phyloP scores from a whole-genome alignment of 2,113 vertebrate species.

The Mastomys coucha region DNA sequence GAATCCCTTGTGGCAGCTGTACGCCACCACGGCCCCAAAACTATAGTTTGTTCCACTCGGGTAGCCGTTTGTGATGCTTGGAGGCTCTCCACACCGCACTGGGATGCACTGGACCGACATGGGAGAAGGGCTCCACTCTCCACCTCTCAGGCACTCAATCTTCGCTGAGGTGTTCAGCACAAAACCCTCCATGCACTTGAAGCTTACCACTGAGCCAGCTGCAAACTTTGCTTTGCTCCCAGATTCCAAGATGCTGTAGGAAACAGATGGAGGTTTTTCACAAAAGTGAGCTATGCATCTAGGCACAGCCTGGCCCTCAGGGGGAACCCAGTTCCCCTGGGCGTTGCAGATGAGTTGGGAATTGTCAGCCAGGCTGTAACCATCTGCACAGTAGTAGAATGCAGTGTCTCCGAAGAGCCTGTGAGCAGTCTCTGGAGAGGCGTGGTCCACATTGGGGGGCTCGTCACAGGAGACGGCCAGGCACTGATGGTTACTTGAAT shows the following conservation, averaged over 20 bases:
- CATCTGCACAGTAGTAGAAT: conserved; percentile 96
- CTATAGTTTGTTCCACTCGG: conserved; percentile 95
- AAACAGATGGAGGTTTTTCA: conserved; percentile 90
- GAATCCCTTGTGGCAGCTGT: conserved; percentile 96
- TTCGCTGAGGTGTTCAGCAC: conserved; percentile 94
- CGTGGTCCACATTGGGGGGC: conserved; percentile 94
- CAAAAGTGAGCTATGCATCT: conserved; percentile 97
- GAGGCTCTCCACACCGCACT: conserved; percentile 94
- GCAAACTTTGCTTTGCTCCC: conserved; percentile 93
- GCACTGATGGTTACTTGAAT: conserved; percentile 91
- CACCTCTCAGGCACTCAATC: conserved; percentile 94
- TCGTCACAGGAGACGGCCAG: conserved; percentile 96
- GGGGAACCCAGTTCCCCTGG: conserved; percentile 94
- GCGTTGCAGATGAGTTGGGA: conserved; percentile 94
- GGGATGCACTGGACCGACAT: conserved; percentile 93
- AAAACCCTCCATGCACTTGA: conserved; percentile 98
- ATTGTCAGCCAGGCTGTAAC: conserved; percentile 95
- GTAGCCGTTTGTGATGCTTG: conserved; percentile 92
- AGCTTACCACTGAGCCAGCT: conserved; percentile 93
- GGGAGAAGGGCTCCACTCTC: conserved; percentile 94
- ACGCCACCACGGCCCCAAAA: conserved; percentile 96
- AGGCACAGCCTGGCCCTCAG: conserved; percentile 89
- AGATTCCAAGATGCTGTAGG: conserved; percentile 95
- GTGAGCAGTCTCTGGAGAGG: conserved; percentile 93
- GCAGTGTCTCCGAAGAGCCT: conserved; percentile 95